Evolutionary conservation across 2,888 invertebrate genomes (phyloP), one percentile per base, ranked within the genome.

Genomic region (Polydesmus complanatus): DNA sequence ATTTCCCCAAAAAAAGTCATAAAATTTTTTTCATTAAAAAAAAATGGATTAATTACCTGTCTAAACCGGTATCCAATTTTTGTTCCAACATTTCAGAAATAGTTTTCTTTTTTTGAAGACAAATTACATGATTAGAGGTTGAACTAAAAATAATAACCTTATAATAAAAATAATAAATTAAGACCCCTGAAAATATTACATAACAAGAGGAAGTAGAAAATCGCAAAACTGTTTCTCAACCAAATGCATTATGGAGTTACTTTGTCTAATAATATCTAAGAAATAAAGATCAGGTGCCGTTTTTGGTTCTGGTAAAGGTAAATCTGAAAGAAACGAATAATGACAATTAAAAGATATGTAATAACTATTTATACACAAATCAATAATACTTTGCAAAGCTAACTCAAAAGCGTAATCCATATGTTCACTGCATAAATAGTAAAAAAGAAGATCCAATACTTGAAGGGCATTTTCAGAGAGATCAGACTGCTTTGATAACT

Each of bases 381-480:
- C 8, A 19, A 47, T 11, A 21, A 58, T 54, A 8, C 48, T 61
- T 64, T 76, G 91, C 54, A 96, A 75, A 0, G 93, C 96, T 53
- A 96, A 74, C 72, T 97, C 97, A 2, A 98, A 76, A 0, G 96
- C 97, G 74, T 98, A 98, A 73, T 95, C 94, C 0, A 97, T 88
- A 72, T 96, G 96, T 68, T 98, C 95, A 1, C 83, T 81, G 68
- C 93, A 81, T 21, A 98, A 75, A 70, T 87, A 86, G 65, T 90
- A 87, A 26, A 93, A 77, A 58, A 95, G 73, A 53, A 88, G 83
- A 65, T 95, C 94, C 62, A 93, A 80, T 19, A 97, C 80, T 64
- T 85, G 84, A 0, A 84, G 77, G 0, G 90, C 85, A 68, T 93
- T 92, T 3, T 75, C 76, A 0, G 92, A 80, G 37, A 87, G 73